Conservation (phyloP, 2,888 invertebrate species). For the Limnephilus rhombicus region DNA sequence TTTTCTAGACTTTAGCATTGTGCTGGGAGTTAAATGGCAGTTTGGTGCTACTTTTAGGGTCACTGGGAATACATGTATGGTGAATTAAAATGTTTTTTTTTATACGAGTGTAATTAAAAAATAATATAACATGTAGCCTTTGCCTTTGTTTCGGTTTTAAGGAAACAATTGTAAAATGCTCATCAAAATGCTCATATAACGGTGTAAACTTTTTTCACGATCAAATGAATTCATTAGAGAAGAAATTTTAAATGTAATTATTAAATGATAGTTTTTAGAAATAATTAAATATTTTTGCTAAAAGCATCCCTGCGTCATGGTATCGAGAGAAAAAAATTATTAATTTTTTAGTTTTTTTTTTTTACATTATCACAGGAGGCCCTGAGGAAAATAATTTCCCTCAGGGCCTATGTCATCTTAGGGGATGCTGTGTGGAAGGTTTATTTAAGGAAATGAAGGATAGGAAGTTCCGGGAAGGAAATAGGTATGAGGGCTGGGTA, state of each 20-base stretch:
- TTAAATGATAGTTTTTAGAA: neutral
- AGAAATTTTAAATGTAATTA: neutral
- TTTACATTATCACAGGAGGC: too few species aligned
- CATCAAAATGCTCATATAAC: neutral
- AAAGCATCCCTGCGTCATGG: too few species aligned
- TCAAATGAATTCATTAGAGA: neutral
- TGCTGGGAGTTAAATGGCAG: constrained; percentile 6
- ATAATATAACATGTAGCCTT: neutral
- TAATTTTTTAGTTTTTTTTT: too few species aligned
- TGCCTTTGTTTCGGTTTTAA: neutral
- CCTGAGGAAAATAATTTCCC: too few species aligned
- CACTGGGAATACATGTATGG: neutral
- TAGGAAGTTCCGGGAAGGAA: too few species aligned
- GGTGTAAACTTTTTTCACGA: neutral
- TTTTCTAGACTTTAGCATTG: constrained; percentile 15
- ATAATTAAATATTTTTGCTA: too few species aligned
- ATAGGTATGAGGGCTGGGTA: too few species aligned
- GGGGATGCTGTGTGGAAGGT: too few species aligned
- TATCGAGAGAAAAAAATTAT: too few species aligned
- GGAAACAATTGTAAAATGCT: neutral
- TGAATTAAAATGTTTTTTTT: neutral
- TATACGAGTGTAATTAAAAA: neutral
- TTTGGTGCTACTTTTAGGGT: neutral
- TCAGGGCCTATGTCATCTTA: too few species aligned
- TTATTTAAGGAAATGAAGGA: too few species aligned